Evolutionary conservation across 2,888 invertebrate species (phyloP).

Genomic region (Chloroclystis v-ata): DNA sequence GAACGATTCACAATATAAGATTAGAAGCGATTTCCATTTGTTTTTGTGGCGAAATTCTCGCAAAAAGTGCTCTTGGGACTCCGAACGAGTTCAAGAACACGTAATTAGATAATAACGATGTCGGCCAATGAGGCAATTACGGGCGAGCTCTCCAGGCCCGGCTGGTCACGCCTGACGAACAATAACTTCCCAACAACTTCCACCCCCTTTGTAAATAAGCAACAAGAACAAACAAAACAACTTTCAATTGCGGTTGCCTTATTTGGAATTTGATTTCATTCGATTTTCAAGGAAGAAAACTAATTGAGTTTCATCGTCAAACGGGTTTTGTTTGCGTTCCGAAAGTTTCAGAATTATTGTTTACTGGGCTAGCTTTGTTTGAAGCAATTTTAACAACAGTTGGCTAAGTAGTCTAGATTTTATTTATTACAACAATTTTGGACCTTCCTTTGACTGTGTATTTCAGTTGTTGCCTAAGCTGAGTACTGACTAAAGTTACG

Average conservation of each 20-base stretch:
- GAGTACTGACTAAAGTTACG: too few species aligned
- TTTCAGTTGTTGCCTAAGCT: too few species aligned
- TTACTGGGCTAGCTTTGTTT: background rate
- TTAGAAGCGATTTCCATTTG: slow-evolving; percentile 19
- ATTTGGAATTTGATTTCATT: slow-evolving; percentile 26
- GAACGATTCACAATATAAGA: slow-evolving; percentile 20
- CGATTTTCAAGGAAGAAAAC: slow-evolving; percentile 18
- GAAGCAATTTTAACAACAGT: too few species aligned
- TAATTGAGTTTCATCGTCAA: slow-evolving; percentile 20
- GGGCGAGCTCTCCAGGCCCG: slow-evolving; percentile 17
- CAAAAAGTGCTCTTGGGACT: slow-evolving; percentile 24
- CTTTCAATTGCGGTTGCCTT: slow-evolving; percentile 28
- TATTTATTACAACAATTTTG: too few species aligned
- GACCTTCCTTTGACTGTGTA: too few species aligned
- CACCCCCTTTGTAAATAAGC: slow-evolving; percentile 37
- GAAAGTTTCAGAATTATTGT: slow-evolving; percentile 1
- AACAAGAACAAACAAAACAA: slow-evolving; percentile 44
- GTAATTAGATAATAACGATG: slow-evolving; percentile 44
- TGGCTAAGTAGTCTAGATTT: too few species aligned
- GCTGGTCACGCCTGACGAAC: slow-evolving; percentile 33
- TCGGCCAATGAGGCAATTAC: slow-evolving; percentile 45
- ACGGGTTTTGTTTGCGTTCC: slow-evolving; percentile 4
- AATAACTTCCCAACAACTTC: slow-evolving; percentile 42
- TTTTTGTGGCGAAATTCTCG: slow-evolving; percentile 18
- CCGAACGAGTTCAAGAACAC: slow-evolving; percentile 34